Base-by-base conservation (phyloP, 2,797 vertebrate species). In the Myotis planiceps region DNA sequence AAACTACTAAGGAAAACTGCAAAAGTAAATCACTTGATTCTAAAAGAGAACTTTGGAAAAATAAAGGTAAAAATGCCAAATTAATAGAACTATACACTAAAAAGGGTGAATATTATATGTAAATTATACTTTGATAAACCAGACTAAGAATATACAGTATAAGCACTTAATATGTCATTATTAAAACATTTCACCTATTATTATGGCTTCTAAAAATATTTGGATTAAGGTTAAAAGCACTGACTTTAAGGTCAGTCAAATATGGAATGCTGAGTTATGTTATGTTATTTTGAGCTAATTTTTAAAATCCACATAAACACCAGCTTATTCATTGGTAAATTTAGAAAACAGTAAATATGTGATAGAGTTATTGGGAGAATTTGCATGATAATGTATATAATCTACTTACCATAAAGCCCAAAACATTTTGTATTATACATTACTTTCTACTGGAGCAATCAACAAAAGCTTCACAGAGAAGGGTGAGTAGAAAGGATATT, bases 381-480 rank as follows among this genome's bases (percentile, higher is more conserved):
- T 88, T 79, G 2, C 34, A 76, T 79, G 47, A 53, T 68, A 39
- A 88, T 88, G 32, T 27, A 25, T 76, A 15, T 51, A 37, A 71
- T 16, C 65, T 29, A 63, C 5, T 53, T 94, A 69, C 39, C 9
- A 47, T 47, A 45, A 6, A 75, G n/a, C 5, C 9, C 16, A 9
- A 51, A 86, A 80, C 10, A 39, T 83, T 92, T 92, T 96, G 53
- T 97, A 88, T 83, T 71, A 39, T 34, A 55, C 71, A 15, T 74
- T 65, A 27, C 51, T 89, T 87, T 95, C 55, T 95, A 4, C 29
- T 88, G n/a, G 32, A 29, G 4, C 29, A 90, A 92, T 75, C 25
- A 92, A 79, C 18, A 88, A 86, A 85, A 16, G 5, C 9, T 76
- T 95, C 68, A 69, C 16, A 76, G 53, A 88, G 45, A 71, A 71